phyloP scores from a whole-genome alignment of 1,140 invertebrate genomes.

The Trigoniulus corallinus region DNA sequence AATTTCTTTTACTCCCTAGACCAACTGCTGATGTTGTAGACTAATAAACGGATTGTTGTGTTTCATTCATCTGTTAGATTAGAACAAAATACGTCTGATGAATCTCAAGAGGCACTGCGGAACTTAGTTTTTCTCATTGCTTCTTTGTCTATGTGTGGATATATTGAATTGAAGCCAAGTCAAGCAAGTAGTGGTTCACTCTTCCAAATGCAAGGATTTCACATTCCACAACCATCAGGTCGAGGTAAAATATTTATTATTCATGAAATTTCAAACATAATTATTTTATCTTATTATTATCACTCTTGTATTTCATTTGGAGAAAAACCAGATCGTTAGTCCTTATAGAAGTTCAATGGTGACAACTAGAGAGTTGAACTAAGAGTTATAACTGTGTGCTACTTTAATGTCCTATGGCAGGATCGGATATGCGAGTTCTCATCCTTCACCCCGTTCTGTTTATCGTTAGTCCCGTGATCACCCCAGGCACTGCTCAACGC shows the following conservation, averaged over 20 bases:
- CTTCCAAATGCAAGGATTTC: slow-evolving; percentile 85
- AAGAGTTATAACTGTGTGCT: too few species aligned
- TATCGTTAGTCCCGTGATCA: too few species aligned
- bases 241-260: slow-evolving; percentile 40
- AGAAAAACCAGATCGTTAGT: too few species aligned
- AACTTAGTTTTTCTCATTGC: slow-evolving; percentile 86
- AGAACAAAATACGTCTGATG: slow-evolving; percentile 54
- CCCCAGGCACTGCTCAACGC: too few species aligned
- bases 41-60: not conserved
- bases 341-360: too few species aligned
- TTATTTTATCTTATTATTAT: slow-evolving; percentile 7
- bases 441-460: too few species aligned
- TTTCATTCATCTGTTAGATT: slow-evolving; percentile 41
- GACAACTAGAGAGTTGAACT: too few species aligned
- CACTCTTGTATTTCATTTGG: too few species aligned
- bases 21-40: not conserved
- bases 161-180: slow-evolving; percentile 52
- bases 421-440: too few species aligned
- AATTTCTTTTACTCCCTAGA: not conserved
- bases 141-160: slow-evolving; percentile 84
- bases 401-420: too few species aligned
- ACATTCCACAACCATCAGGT: slow-evolving; percentile 71
- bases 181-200: slow-evolving; percentile 56
- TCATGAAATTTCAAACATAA: not conserved
- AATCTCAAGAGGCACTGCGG: slow-evolving; percentile 71